phyloP scores from a whole-genome alignment of 2,888 invertebrate species.

The Pseudococcus viburni region DNA sequence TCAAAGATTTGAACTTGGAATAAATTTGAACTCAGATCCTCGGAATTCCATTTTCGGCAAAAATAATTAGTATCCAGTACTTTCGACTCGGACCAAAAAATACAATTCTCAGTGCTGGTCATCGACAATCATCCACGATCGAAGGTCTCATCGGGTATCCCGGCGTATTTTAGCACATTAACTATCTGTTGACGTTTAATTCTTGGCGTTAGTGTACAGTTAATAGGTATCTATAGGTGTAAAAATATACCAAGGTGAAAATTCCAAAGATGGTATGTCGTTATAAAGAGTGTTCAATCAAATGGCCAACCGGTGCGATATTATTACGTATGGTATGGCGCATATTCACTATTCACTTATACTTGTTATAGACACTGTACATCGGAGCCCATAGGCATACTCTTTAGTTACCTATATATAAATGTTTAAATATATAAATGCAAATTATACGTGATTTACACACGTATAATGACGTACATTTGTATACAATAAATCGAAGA shows the following conservation, averaged over 20 bases:
- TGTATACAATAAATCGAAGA: slow-evolving; percentile 48
- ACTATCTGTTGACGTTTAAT: neutral
- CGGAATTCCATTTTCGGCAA: too few relatives aligned
- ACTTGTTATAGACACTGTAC: neutral
- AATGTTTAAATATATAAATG: slow-evolving; percentile 46
- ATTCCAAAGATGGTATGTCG: slow-evolving; percentile 30
- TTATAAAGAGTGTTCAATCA: slow-evolving; percentile 22
- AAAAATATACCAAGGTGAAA: neutral
- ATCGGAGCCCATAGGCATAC: neutral
- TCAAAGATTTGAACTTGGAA: too few relatives aligned
- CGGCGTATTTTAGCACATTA: neutral
- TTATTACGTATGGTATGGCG: neutral
- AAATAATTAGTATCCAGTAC: too few relatives aligned
- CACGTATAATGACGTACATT: slow-evolving; percentile 42
- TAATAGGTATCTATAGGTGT: neutral
- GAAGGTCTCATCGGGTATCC: neutral
- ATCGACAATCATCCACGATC: neutral
- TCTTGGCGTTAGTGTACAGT: neutral
- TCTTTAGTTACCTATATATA: neutral
- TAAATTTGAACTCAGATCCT: too few relatives aligned
- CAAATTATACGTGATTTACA: slow-evolving; percentile 52
- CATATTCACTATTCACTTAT: neutral
- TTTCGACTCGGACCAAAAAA: too few relatives aligned
- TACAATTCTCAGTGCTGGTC: too few relatives aligned
- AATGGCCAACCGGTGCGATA: neutral